phyloP scores from a whole-genome alignment of 1,140 invertebrate genomes.

The Whitmania pigra region DNA sequence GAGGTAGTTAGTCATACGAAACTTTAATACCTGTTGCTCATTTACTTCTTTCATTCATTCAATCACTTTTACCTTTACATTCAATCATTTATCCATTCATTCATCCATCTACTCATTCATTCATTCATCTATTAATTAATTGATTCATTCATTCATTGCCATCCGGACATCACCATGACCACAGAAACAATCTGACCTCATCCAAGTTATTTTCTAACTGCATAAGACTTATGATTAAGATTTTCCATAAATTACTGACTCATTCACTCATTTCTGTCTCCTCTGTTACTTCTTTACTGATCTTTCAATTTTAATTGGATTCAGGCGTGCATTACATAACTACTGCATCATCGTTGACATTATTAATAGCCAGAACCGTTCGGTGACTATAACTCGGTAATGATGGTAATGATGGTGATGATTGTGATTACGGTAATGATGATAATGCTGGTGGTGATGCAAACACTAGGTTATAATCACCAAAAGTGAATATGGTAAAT shows the following conservation, averaged over 20 bases:
- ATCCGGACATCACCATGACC: too few species aligned
- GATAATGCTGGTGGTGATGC: neutral
- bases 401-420: conserved; percentile 2
- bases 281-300: neutral
- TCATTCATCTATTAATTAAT: neutral
- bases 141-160: neutral
- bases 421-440: neutral
- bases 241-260: neutral
- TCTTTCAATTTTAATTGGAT: too few species aligned
- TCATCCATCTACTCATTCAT: neutral
- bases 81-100: neutral
- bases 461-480: neutral
- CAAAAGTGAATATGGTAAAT: too few species aligned
- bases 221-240: too few species aligned
- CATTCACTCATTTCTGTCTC: conserved; percentile 8
- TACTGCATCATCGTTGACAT: neutral
- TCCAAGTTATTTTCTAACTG: too few species aligned
- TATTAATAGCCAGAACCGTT: neutral
- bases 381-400: neutral
- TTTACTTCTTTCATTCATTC: conserved; percentile 1
- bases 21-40: neutral
- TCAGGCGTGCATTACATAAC: too few species aligned
- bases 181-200: too few species aligned
- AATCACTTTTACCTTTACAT: neutral
- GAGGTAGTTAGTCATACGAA: too few species aligned